A percentile compares a stretch with the other conserved stretches of the same genome.
phyloP scores from a whole-genome alignment of 2,888 invertebrate genomes.

The Sinhomidia bicolor region DNA sequence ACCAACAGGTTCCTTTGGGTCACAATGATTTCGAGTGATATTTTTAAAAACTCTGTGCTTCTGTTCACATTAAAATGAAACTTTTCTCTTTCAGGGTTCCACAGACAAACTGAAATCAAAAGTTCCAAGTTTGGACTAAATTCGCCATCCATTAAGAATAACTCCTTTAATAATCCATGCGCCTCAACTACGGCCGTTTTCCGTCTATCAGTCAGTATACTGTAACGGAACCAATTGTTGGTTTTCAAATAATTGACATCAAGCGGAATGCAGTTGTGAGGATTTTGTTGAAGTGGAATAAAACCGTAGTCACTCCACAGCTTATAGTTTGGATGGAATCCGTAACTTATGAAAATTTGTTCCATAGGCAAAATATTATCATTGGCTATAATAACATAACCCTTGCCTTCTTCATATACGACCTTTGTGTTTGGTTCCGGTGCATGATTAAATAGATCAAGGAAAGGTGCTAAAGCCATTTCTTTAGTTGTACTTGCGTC shows the following conservation, averaged over 20 bases:
- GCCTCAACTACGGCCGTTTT: constrained; percentile 69
- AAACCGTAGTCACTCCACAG: constrained; percentile 95
- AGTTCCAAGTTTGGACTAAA: constrained; percentile 75
- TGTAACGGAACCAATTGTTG: constrained; percentile 11
- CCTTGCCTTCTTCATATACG: constrained; percentile 81
- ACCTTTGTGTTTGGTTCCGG: constrained; percentile 81
- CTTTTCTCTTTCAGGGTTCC: constrained; percentile 65
- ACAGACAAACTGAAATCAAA: constrained; percentile 63
- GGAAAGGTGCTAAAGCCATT: constrained; percentile 91
- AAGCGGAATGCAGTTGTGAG: constrained; percentile 87
- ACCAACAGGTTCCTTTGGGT: constrained; percentile 37
- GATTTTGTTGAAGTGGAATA: constrained; percentile 86
- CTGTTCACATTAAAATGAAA: constrained; percentile 60
- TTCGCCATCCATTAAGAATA: constrained; percentile 72
- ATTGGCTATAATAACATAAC: constrained; percentile 84
- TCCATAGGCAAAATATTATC: constrained; percentile 85
- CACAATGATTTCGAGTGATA: constrained; percentile 41
- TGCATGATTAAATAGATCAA: constrained; percentile 95
- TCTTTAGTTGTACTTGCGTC: constrained; percentile 51
- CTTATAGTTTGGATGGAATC: constrained; percentile 90
- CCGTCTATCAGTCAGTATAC: constrained; percentile 56
- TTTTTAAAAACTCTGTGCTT: constrained; percentile 6
- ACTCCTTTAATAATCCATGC: constrained; percentile 54
- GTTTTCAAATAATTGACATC: constrained; percentile 82
- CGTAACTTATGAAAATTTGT: constrained; percentile 95